phyloP scores from a whole-genome alignment of 2,797 vertebrate species.

The Pterois miles region DNA sequence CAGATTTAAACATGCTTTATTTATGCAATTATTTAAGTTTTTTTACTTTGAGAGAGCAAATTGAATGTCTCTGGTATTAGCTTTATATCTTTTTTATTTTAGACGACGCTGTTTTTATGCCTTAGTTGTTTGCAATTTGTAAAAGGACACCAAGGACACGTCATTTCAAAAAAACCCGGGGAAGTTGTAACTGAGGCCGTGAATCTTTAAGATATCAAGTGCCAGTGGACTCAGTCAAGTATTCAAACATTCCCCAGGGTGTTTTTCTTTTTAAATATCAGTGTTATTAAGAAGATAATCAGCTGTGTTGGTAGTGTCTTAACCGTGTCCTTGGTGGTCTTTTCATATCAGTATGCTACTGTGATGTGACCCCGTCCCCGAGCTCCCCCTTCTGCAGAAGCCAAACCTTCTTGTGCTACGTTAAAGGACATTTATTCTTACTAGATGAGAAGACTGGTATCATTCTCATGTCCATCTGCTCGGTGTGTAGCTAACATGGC shows the following conservation, averaged over 20 bases:
- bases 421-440: not conserved
- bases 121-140: slow-evolving; percentile 66
- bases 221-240: slow-evolving; percentile 62
- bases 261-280: slow-evolving; percentile 23
- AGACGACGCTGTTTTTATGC: slow-evolving; percentile 56
- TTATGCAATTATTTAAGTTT: slow-evolving; percentile 80
- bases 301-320: slow-evolving; percentile 41
- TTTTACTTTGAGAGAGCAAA: slow-evolving; percentile 60
- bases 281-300: slow-evolving; percentile 34
- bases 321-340: slow-evolving; percentile 68
- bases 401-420: slow-evolving; percentile 27
- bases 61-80: slow-evolving; percentile 80
- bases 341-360: slow-evolving; percentile 59
- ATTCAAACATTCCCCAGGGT: slow-evolving; percentile 6
- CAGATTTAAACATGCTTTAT: slow-evolving; percentile 60
- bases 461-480: not conserved
- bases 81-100: slow-evolving; percentile 68
- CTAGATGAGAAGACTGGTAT: not conserved
- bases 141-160: slow-evolving; percentile 72
- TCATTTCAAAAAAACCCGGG: slow-evolving; percentile 21
- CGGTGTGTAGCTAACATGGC: not conserved
- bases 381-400: slow-evolving; percentile 30
- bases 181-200: slow-evolving; percentile 31
- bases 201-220: slow-evolving; percentile 65
- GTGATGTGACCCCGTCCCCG: slow-evolving; percentile 50